Conservation (phyloP, 2,113 vertebrate genomes). For the Xenopus laevis region DNA sequence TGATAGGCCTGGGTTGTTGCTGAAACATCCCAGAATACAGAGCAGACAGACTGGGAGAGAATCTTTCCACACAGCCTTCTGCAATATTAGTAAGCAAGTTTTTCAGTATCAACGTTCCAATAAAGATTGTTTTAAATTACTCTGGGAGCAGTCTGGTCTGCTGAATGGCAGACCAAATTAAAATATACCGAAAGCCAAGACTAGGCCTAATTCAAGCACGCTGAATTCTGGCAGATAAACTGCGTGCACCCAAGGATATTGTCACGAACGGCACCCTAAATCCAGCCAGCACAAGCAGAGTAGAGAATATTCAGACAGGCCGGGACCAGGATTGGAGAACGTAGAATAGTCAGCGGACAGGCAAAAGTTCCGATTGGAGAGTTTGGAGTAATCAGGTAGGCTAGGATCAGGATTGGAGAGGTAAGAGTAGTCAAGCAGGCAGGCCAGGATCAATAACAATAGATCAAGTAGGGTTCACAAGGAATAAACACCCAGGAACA, state of each 20-base stretch:
- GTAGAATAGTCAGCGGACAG: too few relatives aligned
- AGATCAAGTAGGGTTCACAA: too few relatives aligned
- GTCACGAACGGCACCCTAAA: too few relatives aligned
- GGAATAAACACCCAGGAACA: too few relatives aligned
- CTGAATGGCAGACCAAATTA: conserved; percentile 63
- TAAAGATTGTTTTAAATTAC: conserved; percentile 58
- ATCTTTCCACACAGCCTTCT: conserved; percentile 58
- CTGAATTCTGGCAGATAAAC: conserved; percentile 9
- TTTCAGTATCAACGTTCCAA: conserved; percentile 52
- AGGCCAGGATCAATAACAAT: too few relatives aligned
- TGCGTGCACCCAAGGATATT: conserved; percentile 1
- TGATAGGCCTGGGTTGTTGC: conserved; percentile 39
- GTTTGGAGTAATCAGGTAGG: too few relatives aligned
- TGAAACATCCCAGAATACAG: conserved; percentile 42
- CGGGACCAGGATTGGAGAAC: too few relatives aligned
- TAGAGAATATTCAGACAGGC: too few relatives aligned
- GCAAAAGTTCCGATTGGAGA: too few relatives aligned
- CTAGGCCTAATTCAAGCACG: conserved; percentile 49
- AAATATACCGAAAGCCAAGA: conserved; percentile 51
- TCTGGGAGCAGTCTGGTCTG: conserved; percentile 56
- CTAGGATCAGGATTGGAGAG: too few relatives aligned
- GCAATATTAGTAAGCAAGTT: conserved; percentile 56
- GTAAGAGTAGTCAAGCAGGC: too few relatives aligned
- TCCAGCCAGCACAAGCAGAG: too few relatives aligned
- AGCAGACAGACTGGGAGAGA: conserved; percentile 53